Evolutionary conservation across 2,113 vertebrate species (phyloP), one percentile per base, ranked within the genome.

Genomic region (Petrocephalus microphthalmus): DNA sequence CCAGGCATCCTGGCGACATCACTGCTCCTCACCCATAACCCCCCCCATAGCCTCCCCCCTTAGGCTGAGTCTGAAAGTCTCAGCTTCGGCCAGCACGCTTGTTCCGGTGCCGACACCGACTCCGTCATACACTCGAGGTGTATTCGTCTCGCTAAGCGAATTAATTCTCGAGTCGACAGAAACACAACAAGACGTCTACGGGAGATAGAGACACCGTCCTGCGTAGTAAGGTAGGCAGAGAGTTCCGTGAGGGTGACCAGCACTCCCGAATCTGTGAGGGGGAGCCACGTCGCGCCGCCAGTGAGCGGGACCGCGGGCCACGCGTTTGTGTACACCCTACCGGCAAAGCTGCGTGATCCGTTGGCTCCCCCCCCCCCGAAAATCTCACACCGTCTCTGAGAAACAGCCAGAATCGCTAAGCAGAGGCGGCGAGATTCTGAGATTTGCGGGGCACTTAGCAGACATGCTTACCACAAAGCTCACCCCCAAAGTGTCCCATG

Each of bases 301-400:
- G 29, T 7, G 33, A 60, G 5, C 3, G 53, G 52, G 7, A 7
- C 52, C 0, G 29, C 87, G 33, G 45, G 37, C 10, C 6, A 7
- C 3, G 42, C 13, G 22, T 86, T 78, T 78, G 84, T 89, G 86
- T 78, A 86, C 47, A 71, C 81, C 85, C 81, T 87, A 83, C 86
- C n/a, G 82, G 33, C 4, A n/a, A 37, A 19, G 15, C 52, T 52
- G 67, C 45, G 53, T 54, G 81, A 91, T 89, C 85, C 90, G 19
- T 47, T 52, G 88, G 84, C 88, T 89, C 42, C 90, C 20, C 17
- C 8, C 17, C 29, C 88, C 57, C 45, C 37, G 2, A 49, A n/a
- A 88, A 71, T 64, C 49, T 67, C 85, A 84, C 45, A 51, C 42
- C 17, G 22, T 52, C 37, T 42, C 25, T 29, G 29, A 15, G 49